Evolutionary conservation across 2,113 vertebrate species (phyloP), one percentile per base, ranked within the genome.

Genomic region (Cichladusa arquata): DNA sequence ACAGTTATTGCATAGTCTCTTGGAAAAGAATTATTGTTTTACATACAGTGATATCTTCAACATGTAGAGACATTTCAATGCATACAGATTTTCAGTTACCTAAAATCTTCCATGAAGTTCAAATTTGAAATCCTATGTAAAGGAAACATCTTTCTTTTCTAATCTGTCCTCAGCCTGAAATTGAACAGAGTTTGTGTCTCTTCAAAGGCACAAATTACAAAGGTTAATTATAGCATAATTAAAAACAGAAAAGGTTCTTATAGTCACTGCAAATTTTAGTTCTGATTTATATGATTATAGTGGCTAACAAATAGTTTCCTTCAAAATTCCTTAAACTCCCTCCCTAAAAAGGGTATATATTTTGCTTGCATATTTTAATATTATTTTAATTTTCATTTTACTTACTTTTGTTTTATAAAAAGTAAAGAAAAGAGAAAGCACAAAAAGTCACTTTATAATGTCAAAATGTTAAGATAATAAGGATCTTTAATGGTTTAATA

Each of bases 321-420:
- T 31, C 28, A 61, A 67, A 23, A 66, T 57, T 65, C 11, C 5
- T 47, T 51, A 4, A 26, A 44, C 10, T 25, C 8, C 17, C 4
- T 12, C 3, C 1, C 11, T 19, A 20, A 3, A 53, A 53, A 29
- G 12, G 9, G 0, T 24, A 47, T 23, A 12, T 42, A 31, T 51
- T 86, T 66, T 53, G 1, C 12, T 83, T 69, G 3, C 2, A 31
- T 54, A 19, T 54, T 74, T 67, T 26, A 60, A 23, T 47, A 42
- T 24, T 40, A 42, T 53, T 80, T 82, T 38, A 18, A 53, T 72
- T 61, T 77, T 19, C 0, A 11, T 69, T 76, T 88, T 1, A 65
- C 8, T 60, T 76, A 57, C 6, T 51, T 71, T 53, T 33, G 9
- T 62, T 58, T 51, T 5, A 33, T 14, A 36, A 61, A 86, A 60